Evolutionary conservation across 2,797 vertebrate species (phyloP).

Genomic region (Tangara arthus): DNA sequence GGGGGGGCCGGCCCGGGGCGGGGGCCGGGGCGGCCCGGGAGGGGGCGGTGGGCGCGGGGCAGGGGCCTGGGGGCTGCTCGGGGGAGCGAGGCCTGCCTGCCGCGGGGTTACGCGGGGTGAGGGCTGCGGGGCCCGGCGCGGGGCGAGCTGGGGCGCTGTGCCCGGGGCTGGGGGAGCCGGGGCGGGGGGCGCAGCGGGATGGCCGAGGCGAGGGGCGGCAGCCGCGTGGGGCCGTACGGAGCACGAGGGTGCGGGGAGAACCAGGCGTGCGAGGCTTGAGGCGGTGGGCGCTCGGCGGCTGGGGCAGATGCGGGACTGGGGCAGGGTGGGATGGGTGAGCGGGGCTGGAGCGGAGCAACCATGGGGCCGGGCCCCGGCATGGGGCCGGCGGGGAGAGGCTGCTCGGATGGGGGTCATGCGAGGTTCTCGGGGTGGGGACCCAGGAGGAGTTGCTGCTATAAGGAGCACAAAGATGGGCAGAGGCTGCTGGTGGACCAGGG

Average conservation of each 20-base stretch:
- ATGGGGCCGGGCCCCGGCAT: neutral
- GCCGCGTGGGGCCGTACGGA: accelerated
- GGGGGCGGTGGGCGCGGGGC: neutral
- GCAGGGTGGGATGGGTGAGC: neutral
- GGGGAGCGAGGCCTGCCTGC: neutral
- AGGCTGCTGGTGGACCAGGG: neutral
- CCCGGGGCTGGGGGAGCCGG: neutral
- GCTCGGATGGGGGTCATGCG: neutral
- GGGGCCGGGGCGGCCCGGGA: neutral
- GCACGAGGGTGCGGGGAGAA: neutral
- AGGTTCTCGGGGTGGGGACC: neutral
- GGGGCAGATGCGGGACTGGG: neutral
- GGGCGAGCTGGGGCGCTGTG: neutral
- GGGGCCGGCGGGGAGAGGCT: neutral
- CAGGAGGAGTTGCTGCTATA: neutral
- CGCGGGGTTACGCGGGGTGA: neutral
- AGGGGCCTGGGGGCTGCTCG: neutral
- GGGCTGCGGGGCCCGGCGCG: neutral
- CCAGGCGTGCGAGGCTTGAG: neutral
- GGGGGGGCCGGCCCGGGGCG: neutral
- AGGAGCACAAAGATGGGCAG: slow-evolving; percentile 21
- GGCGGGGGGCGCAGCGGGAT: neutral
- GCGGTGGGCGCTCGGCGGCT: neutral
- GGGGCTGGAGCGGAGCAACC: neutral
- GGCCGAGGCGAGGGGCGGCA: neutral